Percentiles rank a stretch among this genome's conserved stretches.
phyloP scores from a whole-genome alignment of 2,888 invertebrate species.

The Lycocerus yunnanus region DNA sequence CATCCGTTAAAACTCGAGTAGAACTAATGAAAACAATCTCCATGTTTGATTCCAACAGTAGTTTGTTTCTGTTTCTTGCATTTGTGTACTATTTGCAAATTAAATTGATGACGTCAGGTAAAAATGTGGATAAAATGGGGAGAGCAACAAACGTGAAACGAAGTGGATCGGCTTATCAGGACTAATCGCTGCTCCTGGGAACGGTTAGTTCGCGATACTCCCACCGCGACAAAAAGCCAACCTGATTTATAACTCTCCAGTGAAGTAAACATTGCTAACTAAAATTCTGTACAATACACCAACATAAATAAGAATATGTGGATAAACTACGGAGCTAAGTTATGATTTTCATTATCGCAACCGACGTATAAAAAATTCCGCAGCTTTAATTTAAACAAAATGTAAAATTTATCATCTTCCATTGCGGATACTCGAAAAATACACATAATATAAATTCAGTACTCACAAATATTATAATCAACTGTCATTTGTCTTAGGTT shows the following conservation, averaged over 20 bases:
- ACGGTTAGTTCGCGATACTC: constrained; percentile 42
- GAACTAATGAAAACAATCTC: constrained; percentile 28
- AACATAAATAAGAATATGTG: constrained; percentile 28
- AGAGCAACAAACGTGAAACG: constrained; percentile 1
- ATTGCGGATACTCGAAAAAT: too few relatives aligned
- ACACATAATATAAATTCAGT: too few relatives aligned
- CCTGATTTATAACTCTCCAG: constrained; percentile 32
- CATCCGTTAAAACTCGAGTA: constrained; percentile 28
- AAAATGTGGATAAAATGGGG: neutral
- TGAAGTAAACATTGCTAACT: constrained; percentile 45
- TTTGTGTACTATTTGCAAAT: neutral
- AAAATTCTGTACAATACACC: constrained; percentile 29
- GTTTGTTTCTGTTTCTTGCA: constrained; percentile 7
- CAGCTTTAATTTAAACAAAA: neutral
- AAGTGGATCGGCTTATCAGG: constrained; percentile 46
- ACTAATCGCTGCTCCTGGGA: constrained; percentile 49
- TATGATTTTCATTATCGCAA: neutral
- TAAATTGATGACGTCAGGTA: constrained; percentile 13
- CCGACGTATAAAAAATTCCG: neutral
- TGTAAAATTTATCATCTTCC: neutral
- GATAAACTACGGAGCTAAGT: neutral
- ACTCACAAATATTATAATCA: too few relatives aligned
- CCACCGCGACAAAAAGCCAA: constrained; percentile 30
- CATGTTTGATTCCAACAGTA: constrained; percentile 14
- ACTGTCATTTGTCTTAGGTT: too few relatives aligned